Percentiles rank a stretch among this genome's conserved stretches.
Evolutionary conservation across 1,140 invertebrate genomes (phyloP).

Genomic region (Pygmarrhopalites habei): DNA sequence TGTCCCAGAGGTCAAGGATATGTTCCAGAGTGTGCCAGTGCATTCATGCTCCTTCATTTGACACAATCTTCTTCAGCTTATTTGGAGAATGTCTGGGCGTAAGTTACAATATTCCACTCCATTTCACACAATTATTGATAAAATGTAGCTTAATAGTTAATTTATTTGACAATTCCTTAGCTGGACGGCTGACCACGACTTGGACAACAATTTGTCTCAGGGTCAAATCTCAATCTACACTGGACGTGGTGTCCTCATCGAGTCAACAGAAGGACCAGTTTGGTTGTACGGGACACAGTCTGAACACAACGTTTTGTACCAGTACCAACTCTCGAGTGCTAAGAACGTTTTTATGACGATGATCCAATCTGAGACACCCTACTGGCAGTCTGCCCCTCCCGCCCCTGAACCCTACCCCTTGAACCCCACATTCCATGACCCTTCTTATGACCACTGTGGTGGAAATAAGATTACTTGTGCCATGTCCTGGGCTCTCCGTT

Average conservation of each 20-base stretch:
- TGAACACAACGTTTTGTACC: constrained; percentile 37
- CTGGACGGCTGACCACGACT: constrained; percentile 37
- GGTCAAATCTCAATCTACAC: constrained; percentile 30
- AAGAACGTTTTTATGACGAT: constrained; percentile 37
- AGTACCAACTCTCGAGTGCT: constrained; percentile 29
- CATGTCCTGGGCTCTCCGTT: constrained; percentile 21
- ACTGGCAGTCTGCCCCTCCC: constrained; percentile 34
- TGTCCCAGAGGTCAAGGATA: constrained; percentile 18
- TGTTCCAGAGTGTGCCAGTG: constrained; percentile 21
- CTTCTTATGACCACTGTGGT: constrained; percentile 27
- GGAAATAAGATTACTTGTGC: constrained; percentile 2
- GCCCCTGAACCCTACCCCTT: constrained; percentile 30
- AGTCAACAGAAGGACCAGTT: constrained; percentile 25
- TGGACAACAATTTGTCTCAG: constrained; percentile 29
- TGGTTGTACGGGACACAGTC: constrained; percentile 37
- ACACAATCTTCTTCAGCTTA: constrained; percentile 15
- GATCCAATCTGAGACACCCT: constrained; percentile 32
- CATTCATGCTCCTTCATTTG: constrained; percentile 30
- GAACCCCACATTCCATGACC: constrained; percentile 21
- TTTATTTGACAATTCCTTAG: too few relatives aligned
- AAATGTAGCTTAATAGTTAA: too few relatives aligned
- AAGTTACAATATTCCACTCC: too few relatives aligned
- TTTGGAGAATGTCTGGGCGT: constrained; percentile 37
- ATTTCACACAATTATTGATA: too few relatives aligned
- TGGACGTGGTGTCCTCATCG: constrained; percentile 32